phyloP scores from a whole-genome alignment of 2,797 vertebrate species.

The Premnoplex brunnescens region DNA sequence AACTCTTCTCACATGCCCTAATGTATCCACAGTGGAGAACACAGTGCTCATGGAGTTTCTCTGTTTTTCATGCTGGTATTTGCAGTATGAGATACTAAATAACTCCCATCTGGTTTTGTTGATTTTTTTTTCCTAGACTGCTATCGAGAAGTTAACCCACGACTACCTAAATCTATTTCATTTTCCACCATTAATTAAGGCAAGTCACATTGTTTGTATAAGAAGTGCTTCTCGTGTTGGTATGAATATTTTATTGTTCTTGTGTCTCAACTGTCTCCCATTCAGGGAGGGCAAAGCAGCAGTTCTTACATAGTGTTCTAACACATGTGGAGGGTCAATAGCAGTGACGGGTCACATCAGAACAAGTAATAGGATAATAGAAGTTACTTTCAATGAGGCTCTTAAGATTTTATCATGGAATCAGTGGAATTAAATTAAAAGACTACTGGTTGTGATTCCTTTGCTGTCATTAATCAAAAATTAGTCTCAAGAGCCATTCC shows the following conservation, averaged over 20 bases:
- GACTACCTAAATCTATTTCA: slow-evolving; percentile 94
- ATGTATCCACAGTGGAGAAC: background rate
- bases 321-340: slow-evolving; percentile 1
- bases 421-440: background rate
- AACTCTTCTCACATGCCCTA: background rate
- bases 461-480: slow-evolving; percentile 3
- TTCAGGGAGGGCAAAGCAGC: fast-evolving
- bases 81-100: slow-evolving; percentile 10
- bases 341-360: background rate
- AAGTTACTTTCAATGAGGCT: slow-evolving; percentile 38
- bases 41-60: background rate
- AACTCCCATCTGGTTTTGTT: slow-evolving; percentile 8
- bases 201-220: slow-evolving; percentile 54
- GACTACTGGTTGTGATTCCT: background rate
- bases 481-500: background rate
- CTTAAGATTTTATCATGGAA: background rate
- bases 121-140: slow-evolving; percentile 78
- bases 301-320: slow-evolving; percentile 7
- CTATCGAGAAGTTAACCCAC: slow-evolving; percentile 92
- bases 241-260: background rate
- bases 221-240: background rate
- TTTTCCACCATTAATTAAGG: slow-evolving; percentile 96
- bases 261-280: background rate
- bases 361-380: slow-evolving; percentile 26
- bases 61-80: background rate